Conservation (phyloP, 2,113 vertebrate species). For the Salvelinus sp. region DNA sequence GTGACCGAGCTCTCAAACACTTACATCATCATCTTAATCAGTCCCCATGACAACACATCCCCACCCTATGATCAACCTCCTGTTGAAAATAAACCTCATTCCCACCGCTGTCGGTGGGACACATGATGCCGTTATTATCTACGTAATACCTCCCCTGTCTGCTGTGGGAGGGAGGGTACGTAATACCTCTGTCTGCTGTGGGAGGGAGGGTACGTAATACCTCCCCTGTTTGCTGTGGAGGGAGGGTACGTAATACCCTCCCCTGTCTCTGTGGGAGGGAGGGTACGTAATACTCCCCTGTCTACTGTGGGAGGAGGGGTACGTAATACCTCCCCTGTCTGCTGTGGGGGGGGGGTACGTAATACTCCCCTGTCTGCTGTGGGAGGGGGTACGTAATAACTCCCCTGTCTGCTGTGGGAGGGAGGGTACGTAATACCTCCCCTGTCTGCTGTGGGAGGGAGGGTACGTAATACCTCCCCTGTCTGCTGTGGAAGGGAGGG, state of each 20-base stretch:
- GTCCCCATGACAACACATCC: neutral
- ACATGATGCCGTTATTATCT: constrained; percentile 3
- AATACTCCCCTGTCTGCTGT: neutral
- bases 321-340: neutral
- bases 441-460: neutral
- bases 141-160: neutral
- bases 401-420: neutral
- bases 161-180: neutral
- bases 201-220: too few relatives aligned
- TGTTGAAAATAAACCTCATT: constrained; percentile 1
- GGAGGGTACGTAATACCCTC: neutral
- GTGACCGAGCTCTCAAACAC: neutral
- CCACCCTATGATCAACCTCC: neutral
- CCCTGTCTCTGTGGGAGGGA: neutral
- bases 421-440: neutral
- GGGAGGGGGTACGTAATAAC: neutral
- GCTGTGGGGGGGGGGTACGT: neutral
- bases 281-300: neutral
- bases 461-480: neutral
- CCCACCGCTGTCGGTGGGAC: neutral
- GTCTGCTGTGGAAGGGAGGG: neutral
- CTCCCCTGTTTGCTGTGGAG: too few relatives aligned
- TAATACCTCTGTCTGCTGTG: too few relatives aligned
- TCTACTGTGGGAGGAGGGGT: neutral
- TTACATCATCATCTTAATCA: neutral